Evolutionary conservation across 1,140 invertebrate genomes (phyloP), one percentile per base, ranked within the genome.

Genomic region (Tenebrio molitor): DNA sequence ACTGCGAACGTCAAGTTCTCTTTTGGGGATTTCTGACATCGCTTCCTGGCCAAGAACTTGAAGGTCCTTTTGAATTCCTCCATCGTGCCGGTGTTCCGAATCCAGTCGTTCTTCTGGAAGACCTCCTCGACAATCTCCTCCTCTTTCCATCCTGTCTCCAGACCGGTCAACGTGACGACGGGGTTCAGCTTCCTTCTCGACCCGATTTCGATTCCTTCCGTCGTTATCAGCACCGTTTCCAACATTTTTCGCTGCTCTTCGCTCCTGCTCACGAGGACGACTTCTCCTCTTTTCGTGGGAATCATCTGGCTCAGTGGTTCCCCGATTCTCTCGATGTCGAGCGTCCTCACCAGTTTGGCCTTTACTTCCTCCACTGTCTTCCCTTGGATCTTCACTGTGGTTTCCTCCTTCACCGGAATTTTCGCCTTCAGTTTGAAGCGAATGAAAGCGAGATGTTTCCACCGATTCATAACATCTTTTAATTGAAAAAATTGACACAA

Each of bases 1-100:
- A 65, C 25, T 5, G 25, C 3, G 25, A 65, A 36, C n/a, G 33
- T 33, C 4, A 65, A 15, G 8, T 39, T 65, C 29, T 65, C 25
- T 3, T 23, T 12, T 1, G 4, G 16, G 0, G 0, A 2, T 4
- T 36, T 65, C 12, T 12, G n/a, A 15, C 62, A 65, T 36, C 39
- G 12, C 29, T 36, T 41, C 62, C 33, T 65, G 1, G 15, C 6
- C 14, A 36, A 19, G 34, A 36, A 39, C 15, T 7, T 36, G 62
- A 65, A 50, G 8, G 15, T 15, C 8, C 16, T 4, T 15, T 14
- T 65, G 12, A 36, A 65, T n/a, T 1, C 50, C 16, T 23, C 16
- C 7, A n/a, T 36, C 29, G 17, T 17, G n/a, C 33, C 25, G 4
- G 1, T n/a, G 3, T 10, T 1, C 34, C 17, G 10, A n/a, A n/a